Evolutionary conservation across 2,888 invertebrate species (phyloP).

Genomic region (Cosmia trapezina): DNA sequence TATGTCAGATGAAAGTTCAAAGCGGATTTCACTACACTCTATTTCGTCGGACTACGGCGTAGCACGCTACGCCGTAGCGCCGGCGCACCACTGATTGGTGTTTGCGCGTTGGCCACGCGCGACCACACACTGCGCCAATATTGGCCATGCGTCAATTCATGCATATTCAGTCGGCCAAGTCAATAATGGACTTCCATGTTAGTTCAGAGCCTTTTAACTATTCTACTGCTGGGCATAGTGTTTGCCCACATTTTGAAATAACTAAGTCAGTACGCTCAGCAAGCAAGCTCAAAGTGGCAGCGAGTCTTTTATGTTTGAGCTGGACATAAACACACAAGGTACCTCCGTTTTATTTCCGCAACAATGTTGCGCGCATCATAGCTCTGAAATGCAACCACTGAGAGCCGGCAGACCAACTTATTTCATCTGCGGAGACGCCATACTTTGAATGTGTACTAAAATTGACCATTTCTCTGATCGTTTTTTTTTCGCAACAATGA

Average conservation of each 20-base stretch:
- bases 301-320: background rate
- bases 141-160: constrained; percentile 36
- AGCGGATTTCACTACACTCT: constrained; percentile 26
- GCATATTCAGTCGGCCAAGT: constrained; percentile 46
- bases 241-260: background rate
- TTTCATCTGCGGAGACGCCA: no score
- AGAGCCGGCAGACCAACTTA: no score
- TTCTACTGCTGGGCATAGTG: background rate
- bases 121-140: constrained; percentile 40
- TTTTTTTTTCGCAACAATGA: no score
- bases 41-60: constrained; percentile 33
- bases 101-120: constrained; percentile 31
- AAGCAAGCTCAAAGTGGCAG: background rate
- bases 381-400: no score
- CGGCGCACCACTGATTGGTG: constrained; percentile 49
- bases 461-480: no score
- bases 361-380: no score
- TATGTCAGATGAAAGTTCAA: constrained; percentile 31
- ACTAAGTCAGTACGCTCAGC: background rate
- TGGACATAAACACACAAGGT: background rate
- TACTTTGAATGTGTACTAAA: no score
- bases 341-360: no score
- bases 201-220: background rate
- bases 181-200: constrained; percentile 14
- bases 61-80: constrained; percentile 30